Percentiles rank a stretch among this genome's conserved stretches.
Conservation (phyloP, 2,113 vertebrate species). For the Caretta caretta region DNA sequence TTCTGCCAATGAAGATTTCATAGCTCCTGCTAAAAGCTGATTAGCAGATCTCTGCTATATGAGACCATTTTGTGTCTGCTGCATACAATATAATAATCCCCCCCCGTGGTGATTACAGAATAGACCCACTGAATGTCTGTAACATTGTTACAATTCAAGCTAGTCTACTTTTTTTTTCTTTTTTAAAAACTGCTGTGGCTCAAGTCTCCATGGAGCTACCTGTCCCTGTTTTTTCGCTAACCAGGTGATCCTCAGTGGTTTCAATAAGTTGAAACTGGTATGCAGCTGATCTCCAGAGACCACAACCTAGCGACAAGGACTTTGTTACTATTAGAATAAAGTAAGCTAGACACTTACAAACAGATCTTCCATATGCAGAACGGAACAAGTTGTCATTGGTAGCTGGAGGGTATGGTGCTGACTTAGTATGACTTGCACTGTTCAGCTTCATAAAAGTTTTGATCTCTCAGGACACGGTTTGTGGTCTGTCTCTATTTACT, state of each 20-base stretch:
- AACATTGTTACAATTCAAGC: neutral
- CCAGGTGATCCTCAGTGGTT: rapidly evolving
- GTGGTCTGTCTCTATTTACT: neutral
- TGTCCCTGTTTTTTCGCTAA: rapidly evolving
- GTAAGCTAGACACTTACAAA: neutral
- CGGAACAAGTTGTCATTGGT: neutral
- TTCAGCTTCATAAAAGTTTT: conserved; percentile 15
- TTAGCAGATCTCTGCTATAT: neutral
- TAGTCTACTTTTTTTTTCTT: neutral
- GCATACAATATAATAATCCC: rapidly evolving
- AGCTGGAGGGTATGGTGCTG: neutral
- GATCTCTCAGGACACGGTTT: neutral
- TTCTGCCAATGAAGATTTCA: neutral
- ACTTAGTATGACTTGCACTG: neutral
- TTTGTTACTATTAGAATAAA: neutral
- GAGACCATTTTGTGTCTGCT: neutral
- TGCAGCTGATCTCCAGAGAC: neutral
- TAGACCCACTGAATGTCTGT: neutral
- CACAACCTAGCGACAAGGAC: rapidly evolving
- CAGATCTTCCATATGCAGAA: neutral
- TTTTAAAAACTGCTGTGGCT: neutral
- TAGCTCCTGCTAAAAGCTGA: neutral
- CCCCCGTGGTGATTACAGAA: neutral
- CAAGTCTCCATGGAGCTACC: neutral
- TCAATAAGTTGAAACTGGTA: neutral